Percentiles rank a stretch among this genome's conserved stretches.
Conservation (phyloP, 2,113 vertebrate genomes). For the Pleuronectes platessa region DNA sequence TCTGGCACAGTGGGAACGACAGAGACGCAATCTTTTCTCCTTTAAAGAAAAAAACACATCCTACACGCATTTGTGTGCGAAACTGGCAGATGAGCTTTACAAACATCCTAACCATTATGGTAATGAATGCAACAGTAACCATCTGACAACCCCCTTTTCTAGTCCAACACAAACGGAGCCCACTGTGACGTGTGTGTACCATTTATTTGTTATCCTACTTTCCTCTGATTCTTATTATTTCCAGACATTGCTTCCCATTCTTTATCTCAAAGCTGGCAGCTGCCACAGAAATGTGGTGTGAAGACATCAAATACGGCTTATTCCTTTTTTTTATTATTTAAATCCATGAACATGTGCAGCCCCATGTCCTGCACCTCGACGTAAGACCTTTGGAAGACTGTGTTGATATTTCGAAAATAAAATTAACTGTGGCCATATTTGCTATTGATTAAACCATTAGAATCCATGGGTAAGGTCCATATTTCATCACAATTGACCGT, state of each 20-base stretch:
- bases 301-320: constrained; percentile 10
- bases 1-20: too few relatives aligned
- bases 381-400: neutral
- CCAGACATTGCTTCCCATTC: neutral
- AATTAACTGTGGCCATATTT: constrained; percentile 27
- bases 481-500: constrained; percentile 46
- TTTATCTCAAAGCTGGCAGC: constrained; percentile 50
- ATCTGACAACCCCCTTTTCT: neutral
- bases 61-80: neutral
- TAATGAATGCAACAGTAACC: constrained; percentile 32
- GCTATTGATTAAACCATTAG: constrained; percentile 42
- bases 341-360: neutral
- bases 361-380: neutral
- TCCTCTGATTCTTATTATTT: constrained; percentile 30
- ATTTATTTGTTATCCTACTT: constrained; percentile 18
- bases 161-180: constrained; percentile 6
- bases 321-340: too few relatives aligned
- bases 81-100: neutral
- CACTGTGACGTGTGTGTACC: neutral
- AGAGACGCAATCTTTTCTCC: neutral
- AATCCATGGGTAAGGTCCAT: neutral
- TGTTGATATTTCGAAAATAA: constrained; percentile 42
- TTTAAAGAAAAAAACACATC: neutral
- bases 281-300: neutral
- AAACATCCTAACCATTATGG: neutral